A percentile compares a stretch with the other conserved stretches of the same genome.
Conservation (phyloP, 2,113 vertebrate species). For the Chionis minor region DNA sequence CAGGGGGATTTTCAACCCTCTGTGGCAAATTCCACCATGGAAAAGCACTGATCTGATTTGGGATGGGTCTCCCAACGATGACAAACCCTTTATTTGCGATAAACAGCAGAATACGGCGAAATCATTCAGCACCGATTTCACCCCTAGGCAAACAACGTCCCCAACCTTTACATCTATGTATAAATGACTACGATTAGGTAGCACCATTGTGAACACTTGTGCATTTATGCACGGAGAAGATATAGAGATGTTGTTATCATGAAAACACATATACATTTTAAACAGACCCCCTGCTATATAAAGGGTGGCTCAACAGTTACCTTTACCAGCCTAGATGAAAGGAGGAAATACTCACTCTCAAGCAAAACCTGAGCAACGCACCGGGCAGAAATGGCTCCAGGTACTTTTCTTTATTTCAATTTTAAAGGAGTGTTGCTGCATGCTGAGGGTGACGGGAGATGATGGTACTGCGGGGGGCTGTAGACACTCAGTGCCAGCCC, state of each 20-base stretch:
- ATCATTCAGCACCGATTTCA: neutral
- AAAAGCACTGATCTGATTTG: neutral
- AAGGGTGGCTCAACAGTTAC: neutral
- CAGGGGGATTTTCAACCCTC: neutral
- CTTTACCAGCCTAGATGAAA: neutral
- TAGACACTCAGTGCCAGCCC: neutral
- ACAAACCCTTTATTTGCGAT: neutral
- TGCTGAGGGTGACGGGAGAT: neutral
- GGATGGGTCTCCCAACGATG: neutral
- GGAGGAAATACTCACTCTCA: neutral
- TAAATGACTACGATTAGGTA: neutral
- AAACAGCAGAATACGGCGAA: neutral
- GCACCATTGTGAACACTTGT: neutral
- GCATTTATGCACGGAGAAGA: conserved; percentile 49
- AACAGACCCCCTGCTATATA: conserved; percentile 55
- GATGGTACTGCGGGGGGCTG: neutral
- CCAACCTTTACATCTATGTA: conserved; percentile 34
- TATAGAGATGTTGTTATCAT: neutral
- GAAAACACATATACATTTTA: conserved; percentile 9
- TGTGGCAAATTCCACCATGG: neutral
- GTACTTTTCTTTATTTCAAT: conserved; percentile 19
- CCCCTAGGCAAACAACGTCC: neutral
- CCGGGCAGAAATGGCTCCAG: conserved; percentile 60
- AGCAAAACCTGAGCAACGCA: neutral
- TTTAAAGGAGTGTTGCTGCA: neutral